These are phyloP conservation scores for Euspilapteryx auroguttella DNA, from an alignment of 2,888 invertebrate genomes.

Conservation along the genomic window DNA sequence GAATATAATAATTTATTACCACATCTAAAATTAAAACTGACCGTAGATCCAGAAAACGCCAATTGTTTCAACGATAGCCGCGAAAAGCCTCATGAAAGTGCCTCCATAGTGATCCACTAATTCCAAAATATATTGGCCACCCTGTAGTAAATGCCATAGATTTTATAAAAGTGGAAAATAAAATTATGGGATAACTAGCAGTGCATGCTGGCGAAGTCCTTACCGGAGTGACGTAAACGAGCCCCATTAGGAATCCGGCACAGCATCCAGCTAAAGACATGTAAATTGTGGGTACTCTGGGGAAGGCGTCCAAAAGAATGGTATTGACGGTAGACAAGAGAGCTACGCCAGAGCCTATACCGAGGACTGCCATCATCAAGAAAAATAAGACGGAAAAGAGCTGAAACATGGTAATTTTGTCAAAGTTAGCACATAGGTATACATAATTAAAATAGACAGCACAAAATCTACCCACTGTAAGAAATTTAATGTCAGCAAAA, in stretches of 20 bases:
- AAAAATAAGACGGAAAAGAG: conserved; percentile 79
- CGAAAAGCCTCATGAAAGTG: conserved; percentile 73
- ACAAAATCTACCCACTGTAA: no score
- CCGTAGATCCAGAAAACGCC: conserved; percentile 80
- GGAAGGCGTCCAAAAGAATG: conserved; percentile 69
- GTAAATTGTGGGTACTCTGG: conserved; percentile 57
- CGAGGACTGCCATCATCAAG: conserved; percentile 79
- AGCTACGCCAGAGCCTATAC: conserved; percentile 76
- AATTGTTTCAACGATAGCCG: conserved; percentile 69
- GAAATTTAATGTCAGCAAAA: no score
- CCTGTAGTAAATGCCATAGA: no score
- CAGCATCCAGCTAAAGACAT: conserved; percentile 56
- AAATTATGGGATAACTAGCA: no score
- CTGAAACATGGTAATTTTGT: no score
- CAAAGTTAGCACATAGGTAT: no score
- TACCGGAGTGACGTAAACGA: conserved; percentile 78
- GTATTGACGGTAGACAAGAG: conserved; percentile 69
- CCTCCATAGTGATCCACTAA: conserved; percentile 77
- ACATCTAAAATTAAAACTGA: no score
- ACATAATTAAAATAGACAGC: no score
- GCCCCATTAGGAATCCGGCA: conserved; percentile 65
- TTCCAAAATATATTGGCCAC: conserved; percentile 74
- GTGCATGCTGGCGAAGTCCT: no score
- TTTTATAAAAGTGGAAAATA: no score
- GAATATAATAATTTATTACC: no score